Conservation (phyloP, 2,113 vertebrate genomes). For the Ariopsis seemanni region DNA sequence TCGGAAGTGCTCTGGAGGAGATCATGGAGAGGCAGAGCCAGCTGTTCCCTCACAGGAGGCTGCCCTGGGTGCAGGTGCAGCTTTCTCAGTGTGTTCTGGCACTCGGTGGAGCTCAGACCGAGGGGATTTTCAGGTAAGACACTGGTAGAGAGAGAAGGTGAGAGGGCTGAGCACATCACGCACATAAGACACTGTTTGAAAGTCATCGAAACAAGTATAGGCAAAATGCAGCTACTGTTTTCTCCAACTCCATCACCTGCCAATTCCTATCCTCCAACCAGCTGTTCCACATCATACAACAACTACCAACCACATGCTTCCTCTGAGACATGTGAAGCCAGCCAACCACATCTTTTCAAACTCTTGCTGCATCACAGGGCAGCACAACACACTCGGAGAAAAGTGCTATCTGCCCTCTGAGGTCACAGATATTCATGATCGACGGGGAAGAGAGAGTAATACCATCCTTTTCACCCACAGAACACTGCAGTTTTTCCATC, state of each 20-base stretch:
- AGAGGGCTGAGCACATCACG: neutral
- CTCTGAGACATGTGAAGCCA: neutral
- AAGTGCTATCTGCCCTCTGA: neutral
- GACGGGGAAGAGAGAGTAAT: neutral
- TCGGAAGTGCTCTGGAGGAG: constrained; percentile 79
- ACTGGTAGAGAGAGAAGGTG: neutral
- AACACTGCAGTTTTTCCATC: neutral
- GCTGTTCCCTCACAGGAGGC: constrained; percentile 66
- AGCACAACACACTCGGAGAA: neutral
- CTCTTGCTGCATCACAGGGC: neutral
- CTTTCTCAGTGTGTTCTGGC: constrained; percentile 75
- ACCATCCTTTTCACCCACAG: neutral
- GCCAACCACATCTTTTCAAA: neutral
- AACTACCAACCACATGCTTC: neutral
- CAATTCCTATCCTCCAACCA: neutral
- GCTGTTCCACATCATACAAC: neutral
- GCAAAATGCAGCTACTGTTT: neutral
- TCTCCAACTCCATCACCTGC: neutral
- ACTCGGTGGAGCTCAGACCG: constrained; percentile 76
- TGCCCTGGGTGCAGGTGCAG: constrained; percentile 82
- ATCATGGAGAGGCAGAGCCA: constrained; percentile 78
- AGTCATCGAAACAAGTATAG: neutral
- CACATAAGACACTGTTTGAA: neutral
- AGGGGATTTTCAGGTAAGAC: constrained; percentile 81
- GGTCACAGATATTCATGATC: neutral